Evolutionary conservation across 2,888 invertebrate genomes (phyloP).

Genomic region (Patella ulyssiponensis): DNA sequence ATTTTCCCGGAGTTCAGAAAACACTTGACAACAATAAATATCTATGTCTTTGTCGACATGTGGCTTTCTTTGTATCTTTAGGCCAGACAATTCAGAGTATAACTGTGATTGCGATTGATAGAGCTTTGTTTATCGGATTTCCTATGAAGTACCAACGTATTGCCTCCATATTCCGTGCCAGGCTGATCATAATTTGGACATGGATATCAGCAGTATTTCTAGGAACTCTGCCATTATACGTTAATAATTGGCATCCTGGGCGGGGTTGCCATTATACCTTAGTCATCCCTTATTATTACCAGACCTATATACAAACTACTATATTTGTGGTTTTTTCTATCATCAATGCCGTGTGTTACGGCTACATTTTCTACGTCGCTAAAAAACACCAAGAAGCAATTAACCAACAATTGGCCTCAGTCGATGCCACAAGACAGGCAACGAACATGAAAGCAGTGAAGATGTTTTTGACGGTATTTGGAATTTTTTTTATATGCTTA

Average conservation of each 20-base stretch:
- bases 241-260: slow-evolving; percentile 11
- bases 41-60: slow-evolving; percentile 12
- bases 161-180: slow-evolving; percentile 24
- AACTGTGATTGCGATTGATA: slow-evolving; percentile 15
- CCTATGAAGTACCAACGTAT: slow-evolving; percentile 27
- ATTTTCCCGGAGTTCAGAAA: slow-evolving; percentile 11
- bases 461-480: slow-evolving; percentile 35
- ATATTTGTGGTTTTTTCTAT: slow-evolving; percentile 24
- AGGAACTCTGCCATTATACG: slow-evolving; percentile 28
- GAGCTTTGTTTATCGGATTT: slow-evolving; percentile 28
- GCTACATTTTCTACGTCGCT: background rate
- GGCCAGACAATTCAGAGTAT: slow-evolving; percentile 13
- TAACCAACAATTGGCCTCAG: background rate
- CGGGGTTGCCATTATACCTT: slow-evolving; percentile 23
- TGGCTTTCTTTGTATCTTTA: slow-evolving; percentile 6
- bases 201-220: slow-evolving; percentile 27
- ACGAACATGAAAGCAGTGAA: slow-evolving; percentile 27
- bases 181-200: slow-evolving; percentile 15
- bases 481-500: slow-evolving; percentile 35
- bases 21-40: slow-evolving; percentile 13
- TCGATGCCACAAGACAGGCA: background rate
- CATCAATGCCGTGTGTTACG: background rate
- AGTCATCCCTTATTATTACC: slow-evolving; percentile 18
- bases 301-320: slow-evolving; percentile 26
- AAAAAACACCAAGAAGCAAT: background rate